Evolutionary conservation across 2,113 vertebrate genomes (phyloP), one percentile per base, ranked within the genome.

Genomic region (Nerophis lumbriciformis): DNA sequence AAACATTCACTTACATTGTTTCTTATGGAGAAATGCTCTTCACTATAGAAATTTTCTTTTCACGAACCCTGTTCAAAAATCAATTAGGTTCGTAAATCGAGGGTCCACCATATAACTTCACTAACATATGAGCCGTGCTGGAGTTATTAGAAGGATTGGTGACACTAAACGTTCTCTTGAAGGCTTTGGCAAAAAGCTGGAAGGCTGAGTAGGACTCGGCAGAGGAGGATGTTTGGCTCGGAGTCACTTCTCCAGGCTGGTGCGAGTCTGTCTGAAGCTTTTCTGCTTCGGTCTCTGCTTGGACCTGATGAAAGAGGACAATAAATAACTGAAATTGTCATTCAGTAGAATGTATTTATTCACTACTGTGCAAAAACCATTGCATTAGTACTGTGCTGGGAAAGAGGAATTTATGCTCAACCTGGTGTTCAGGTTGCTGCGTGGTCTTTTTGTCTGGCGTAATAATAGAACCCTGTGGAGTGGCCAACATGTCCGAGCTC

Each of bases 81-180:
- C 28, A 28, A 28, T 28, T 28, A 28, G 28, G 28, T 28, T 28
- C 4, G 28, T 28, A 28, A 28, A 28, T 28, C 3, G 28, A 28
- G 1, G 28, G 28, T 28, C 28, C 28, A 28, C 28, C 3, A 11
- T 44, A 42, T 19, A n/a, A 44, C n/a, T 57, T 57, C 21, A 81
- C 78, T 16, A 45, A 87, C 83, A 83, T 62, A 53, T 74, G 77
- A 38, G 75, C 60, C 8, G 64, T 4, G 61, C 16, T 84, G 68
- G 86, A 59, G 68, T 68, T 38, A 68, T 63, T 68, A 61, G 77
- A 55, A 10, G 72, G 45, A 51, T 56, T 53, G 63, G 66, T 61
- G 11, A 73, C 51, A 10, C 71, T 77, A 55, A 90, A 86, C 5
- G 73, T 87, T 76, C 73, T 89, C 83, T 76, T 87, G 60, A 91